Evolutionary conservation across 2,113 vertebrate species (phyloP).

Genomic region (Oxygymnocypris stewartii): DNA sequence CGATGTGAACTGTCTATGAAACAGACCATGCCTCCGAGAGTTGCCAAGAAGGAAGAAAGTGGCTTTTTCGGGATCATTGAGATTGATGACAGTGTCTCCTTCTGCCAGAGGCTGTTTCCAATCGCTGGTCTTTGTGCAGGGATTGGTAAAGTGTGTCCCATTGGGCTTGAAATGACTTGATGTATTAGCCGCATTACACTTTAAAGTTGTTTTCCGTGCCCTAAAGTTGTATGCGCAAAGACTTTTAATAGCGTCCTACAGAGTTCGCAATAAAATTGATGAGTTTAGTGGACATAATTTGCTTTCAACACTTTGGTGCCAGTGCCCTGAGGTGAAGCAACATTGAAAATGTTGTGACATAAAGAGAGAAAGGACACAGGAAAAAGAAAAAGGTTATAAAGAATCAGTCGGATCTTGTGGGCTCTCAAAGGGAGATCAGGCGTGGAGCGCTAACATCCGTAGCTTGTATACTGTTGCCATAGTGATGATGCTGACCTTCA

Average conservation of each 20-base stretch:
- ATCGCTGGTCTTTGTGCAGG: not conserved
- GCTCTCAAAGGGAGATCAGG: constrained; percentile 24
- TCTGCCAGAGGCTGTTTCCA: constrained; percentile 8
- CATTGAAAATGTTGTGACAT: constrained; percentile 12
- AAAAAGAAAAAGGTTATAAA: not conserved
- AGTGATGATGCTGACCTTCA: constrained; percentile 31
- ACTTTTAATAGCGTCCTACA: constrained; percentile 16
- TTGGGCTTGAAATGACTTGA: not conserved
- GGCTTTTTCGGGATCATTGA: constrained; percentile 2
- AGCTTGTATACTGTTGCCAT: constrained; percentile 37
- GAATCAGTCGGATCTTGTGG: not conserved
- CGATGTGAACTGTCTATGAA: not conserved
- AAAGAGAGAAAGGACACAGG: not conserved
- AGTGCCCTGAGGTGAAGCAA: constrained; percentile 22
- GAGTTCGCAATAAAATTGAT: constrained; percentile 8
- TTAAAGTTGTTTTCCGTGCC: not conserved
- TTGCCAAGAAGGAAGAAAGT: not conserved
- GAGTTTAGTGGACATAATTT: not conserved
- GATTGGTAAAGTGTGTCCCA: not conserved
- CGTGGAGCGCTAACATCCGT: not conserved
- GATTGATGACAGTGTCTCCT: constrained; percentile 21
- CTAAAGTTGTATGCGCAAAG: not conserved
- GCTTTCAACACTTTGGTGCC: not conserved
- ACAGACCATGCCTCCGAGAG: not conserved
- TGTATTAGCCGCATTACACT: not conserved